Evolutionary conservation across 2,888 invertebrate species (phyloP).

Genomic region (Trissolcus brochymenae): DNA sequence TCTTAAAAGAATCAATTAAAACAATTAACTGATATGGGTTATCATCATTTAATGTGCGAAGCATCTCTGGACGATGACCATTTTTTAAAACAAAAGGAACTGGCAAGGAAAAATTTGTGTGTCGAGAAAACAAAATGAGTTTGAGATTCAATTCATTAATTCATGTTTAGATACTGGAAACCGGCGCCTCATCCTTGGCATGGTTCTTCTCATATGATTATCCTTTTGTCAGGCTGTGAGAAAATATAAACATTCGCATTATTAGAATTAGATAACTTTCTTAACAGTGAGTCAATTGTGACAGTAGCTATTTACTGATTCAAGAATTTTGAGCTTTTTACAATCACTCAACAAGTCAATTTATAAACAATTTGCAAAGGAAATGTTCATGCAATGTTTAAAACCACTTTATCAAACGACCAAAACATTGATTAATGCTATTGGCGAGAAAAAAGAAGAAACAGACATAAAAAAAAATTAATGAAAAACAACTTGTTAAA

Average conservation of each 20-base stretch:
- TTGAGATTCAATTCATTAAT: constrained; percentile 48
- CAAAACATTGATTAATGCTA: no score
- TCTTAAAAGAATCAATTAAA: constrained; percentile 3
- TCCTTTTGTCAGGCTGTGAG: constrained; percentile 54
- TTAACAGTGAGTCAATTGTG: constrained; percentile 14
- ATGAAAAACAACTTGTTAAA: no score
- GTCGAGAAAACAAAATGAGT: constrained; percentile 12
- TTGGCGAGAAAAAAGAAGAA: no score
- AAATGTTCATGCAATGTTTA: no score
- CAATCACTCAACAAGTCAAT: background rate
- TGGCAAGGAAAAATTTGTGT: background rate
- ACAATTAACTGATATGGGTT: background rate
- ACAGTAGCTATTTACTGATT: constrained; percentile 1
- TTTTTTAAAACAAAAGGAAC: no score
- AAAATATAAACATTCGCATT: constrained; percentile 48
- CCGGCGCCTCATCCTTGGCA: constrained; percentile 47
- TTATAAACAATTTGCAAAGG: no score
- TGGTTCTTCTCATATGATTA: constrained; percentile 51
- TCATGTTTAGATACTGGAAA: constrained; percentile 25
- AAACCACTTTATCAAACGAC: no score
- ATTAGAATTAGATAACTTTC: constrained; percentile 40
- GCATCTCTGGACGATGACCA: no score
- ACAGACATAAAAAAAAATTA: no score
- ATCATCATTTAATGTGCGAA: no score
- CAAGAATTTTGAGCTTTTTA: background rate